Conservation (phyloP, 2,113 vertebrate species). For the Zosterops lateralis region DNA sequence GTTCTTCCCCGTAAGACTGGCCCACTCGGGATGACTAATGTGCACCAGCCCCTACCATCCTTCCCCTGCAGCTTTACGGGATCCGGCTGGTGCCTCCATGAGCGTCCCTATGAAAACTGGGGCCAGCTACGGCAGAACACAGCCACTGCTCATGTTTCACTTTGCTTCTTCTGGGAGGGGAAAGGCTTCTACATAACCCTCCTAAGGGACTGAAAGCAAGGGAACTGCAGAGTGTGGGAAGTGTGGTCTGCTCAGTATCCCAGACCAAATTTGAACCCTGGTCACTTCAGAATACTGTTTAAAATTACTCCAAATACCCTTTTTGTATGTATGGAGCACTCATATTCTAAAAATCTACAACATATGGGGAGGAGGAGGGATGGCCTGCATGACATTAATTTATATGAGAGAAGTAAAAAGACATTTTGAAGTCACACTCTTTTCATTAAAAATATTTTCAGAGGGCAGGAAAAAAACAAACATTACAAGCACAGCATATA, state of each 20-base stretch:
- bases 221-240: slow-evolving; percentile 67
- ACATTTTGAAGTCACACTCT: slow-evolving; percentile 1
- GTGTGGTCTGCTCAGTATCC: slow-evolving; percentile 36
- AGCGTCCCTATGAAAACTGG: background rate
- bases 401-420: slow-evolving; percentile 1
- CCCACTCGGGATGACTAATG: background rate
- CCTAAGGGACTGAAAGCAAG: slow-evolving; percentile 45
- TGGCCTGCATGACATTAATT: background rate
- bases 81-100: background rate
- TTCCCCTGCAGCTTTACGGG: background rate
- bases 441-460: background rate
- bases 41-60: background rate
- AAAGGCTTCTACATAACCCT: background rate
- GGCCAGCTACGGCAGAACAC: background rate
- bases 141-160: background rate
- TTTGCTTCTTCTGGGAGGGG: background rate
- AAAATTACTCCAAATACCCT: slow-evolving; percentile 14
- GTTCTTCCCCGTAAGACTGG: background rate
- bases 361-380: background rate
- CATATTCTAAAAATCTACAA: background rate
- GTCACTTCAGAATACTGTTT: slow-evolving; percentile 17
- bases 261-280: slow-evolving; percentile 58
- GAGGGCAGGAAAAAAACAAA: background rate
- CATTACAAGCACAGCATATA: background rate
- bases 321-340: background rate